Evolutionary conservation across 1,140 invertebrate species (phyloP), one percentile per base, ranked within the genome.

Genomic region (Papilio xuthus): DNA sequence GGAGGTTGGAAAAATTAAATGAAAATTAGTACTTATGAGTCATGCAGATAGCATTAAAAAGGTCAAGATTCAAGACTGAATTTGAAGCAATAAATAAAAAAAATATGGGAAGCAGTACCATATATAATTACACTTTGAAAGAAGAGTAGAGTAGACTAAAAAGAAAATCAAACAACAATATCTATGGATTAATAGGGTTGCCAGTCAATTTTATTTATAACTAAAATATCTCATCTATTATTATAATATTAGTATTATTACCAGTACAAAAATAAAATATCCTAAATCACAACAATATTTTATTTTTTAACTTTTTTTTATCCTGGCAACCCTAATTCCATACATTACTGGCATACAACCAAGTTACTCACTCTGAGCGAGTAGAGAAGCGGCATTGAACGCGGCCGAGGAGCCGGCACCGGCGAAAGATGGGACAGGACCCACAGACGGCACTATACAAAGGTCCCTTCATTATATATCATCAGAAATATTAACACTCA

Each of bases 361-460:
- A 37, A 77, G 32, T 79, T 89, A 96, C 96, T 96, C 96, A 97
- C 96, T 96, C 94, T 97, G 96, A 90, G 97, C 96, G 89, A 97
- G 95, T 90, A 97, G 95, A 86, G 96, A 96, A 84, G 96, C 96
- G 86, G 96, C 95, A 93, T 96, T 96, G 86, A 95, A 96, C 10
- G 94, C 94, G 28, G 93, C 89, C 32, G 91, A 91, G 8, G 89
- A 89, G 78, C 88, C 87, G 71, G 89, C 87, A 15, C 74, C 74
- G 28, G 84, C 85, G 81, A 82, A 87, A 28, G 85, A 80, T 74
- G 84, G 70, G 78, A 81, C 80, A 80, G 84, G 74, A 80, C 84
- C 84, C 76, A 80, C 83, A 77, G 76, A 80, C 63, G 80, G 80
- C 79, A 81, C 86, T 83, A 81, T 73, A 23, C 69, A 79, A 85